Base-by-base conservation (phyloP, 2,888 invertebrate genomes). In the Lepidochrysops patricia region DNA sequence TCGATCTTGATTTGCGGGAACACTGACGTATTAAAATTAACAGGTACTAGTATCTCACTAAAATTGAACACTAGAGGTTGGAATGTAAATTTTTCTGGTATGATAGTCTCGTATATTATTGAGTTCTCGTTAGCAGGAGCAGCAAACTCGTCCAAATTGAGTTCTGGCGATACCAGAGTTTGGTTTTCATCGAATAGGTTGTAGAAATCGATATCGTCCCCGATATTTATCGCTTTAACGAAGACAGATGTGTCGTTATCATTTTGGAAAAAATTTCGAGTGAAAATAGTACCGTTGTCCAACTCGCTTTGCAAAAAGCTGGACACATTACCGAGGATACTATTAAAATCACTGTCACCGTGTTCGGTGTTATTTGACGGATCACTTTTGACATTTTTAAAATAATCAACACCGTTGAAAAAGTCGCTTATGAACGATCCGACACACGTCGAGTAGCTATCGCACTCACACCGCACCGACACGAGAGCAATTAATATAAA, bases 161-260 rank as follows among this genome's bases (percentile, higher is more conserved):
- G 12, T 4, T 19, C 32, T n/a, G 54, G 54, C 19, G 29, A 19
- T 29, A 29, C 9, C 15, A 29, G 32, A 4, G 54, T 54, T 27
- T 32, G 27, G 4, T 29, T 54, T 26, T 32, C 29, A 4, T 32
- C 27, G 12, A 54, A 54, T 49, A 23, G 23, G 19, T 32, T 54
- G 19, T 32, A 54, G 15, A 32, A 32, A 32, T 54, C 64, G 37
- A 61, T 48, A 27, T 56, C 60, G 19, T 66, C 71, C 32, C 70
- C 69, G 13, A 79, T 69, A 62, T 73, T 73, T 34, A 79, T 77
- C 2, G 74, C 70, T 68, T 77, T 79, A 0, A 83, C 71, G 15
- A 71, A 72, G 29, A 84, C 73, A 34, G 76, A 71, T 0, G 80
- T 80, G 56, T 77, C 72, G 4, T 79, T 74, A 25, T 70, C 69